Evolutionary conservation across 2,113 vertebrate genomes (phyloP).

Genomic region (Myanophis thanlyinensis): DNA sequence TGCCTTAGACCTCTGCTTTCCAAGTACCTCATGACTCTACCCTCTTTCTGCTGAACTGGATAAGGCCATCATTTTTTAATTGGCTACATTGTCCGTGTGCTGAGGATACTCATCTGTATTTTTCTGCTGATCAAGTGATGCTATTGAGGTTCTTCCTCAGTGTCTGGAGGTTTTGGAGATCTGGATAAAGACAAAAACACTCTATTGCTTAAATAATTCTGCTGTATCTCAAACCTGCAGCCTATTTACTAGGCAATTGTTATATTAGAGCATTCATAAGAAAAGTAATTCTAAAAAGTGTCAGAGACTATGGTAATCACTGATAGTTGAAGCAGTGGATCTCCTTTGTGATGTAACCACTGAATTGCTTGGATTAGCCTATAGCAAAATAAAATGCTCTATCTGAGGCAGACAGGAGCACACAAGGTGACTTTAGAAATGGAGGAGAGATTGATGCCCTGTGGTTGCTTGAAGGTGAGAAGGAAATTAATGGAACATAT

Average conservation of each 20-base stretch:
- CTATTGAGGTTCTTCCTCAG: background rate
- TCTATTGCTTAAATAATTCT: background rate
- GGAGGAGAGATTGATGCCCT: background rate
- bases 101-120: background rate
- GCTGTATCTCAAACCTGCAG: background rate
- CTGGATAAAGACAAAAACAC: background rate
- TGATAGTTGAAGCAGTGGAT: background rate
- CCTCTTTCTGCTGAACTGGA: background rate
- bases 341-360: background rate
- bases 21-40: background rate
- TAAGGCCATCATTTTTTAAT: background rate
- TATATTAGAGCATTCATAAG: background rate
- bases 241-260: background rate
- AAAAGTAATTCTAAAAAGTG: background rate
- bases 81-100: background rate
- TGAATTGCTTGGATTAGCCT: background rate
- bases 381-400: background rate
- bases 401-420: background rate
- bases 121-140: background rate
- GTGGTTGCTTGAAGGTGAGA: background rate
- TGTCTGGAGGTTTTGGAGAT: background rate
- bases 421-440: background rate
- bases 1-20: background rate
- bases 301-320: background rate
- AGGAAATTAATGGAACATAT: background rate